Conservation (phyloP, 2,797 vertebrate species). For the Paguma larvata region DNA sequence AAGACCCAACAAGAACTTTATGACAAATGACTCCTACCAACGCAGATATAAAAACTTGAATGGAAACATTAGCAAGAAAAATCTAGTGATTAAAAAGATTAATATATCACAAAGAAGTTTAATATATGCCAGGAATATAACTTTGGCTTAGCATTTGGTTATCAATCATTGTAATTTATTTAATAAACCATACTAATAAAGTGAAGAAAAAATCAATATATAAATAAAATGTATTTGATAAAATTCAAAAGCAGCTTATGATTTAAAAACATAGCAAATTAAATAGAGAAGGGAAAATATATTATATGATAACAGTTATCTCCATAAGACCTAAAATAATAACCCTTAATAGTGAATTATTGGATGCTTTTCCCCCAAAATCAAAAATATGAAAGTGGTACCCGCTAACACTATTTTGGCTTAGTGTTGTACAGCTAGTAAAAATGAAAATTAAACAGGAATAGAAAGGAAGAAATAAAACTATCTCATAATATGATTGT, state of each 20-base stretch:
- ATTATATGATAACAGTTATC: background rate
- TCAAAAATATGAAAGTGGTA: background rate
- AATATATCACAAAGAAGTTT: background rate
- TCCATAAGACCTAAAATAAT: background rate
- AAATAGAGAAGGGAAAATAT: background rate
- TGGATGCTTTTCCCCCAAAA: background rate
- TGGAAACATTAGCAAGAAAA: slow-evolving; percentile 6
- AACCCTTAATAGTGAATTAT: background rate
- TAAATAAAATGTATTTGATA: background rate
- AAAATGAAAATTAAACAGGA: background rate
- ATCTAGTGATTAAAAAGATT: background rate
- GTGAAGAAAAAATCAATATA: background rate
- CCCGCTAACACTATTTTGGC: background rate
- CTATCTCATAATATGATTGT: background rate
- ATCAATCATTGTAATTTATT: background rate
- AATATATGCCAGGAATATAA: background rate
- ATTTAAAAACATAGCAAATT: background rate
- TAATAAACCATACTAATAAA: slow-evolving; percentile 32
- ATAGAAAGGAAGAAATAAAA: background rate
- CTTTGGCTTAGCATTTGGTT: background rate
- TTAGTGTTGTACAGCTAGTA: background rate
- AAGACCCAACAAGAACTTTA: background rate
- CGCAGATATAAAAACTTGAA: background rate
- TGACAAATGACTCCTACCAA: background rate
- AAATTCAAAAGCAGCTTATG: background rate